A percentile compares a stretch with the other conserved stretches of the same genome.
Evolutionary conservation across 2,797 vertebrate genomes (phyloP).

Genomic region (Crax fasciolata): DNA sequence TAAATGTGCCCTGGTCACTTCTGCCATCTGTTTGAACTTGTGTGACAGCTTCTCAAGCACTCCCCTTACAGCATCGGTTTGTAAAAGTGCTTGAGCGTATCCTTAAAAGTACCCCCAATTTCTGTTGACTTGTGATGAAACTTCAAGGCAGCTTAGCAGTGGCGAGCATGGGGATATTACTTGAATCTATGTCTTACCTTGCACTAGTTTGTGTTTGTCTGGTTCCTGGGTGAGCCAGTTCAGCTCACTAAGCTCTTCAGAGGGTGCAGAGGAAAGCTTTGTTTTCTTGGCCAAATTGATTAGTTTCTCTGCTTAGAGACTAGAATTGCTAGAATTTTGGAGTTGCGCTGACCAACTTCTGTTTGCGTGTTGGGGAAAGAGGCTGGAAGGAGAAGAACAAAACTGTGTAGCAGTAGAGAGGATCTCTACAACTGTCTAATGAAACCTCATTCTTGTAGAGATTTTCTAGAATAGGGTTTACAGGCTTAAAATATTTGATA

Average conservation of each 20-base stretch:
- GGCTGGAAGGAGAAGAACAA: background rate
- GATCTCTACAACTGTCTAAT: background rate
- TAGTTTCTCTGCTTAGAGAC: background rate
- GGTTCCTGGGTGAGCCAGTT: background rate
- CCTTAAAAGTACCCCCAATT: background rate
- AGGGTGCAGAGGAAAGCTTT: background rate
- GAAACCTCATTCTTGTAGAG: background rate
- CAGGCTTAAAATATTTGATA: background rate
- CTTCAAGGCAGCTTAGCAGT: background rate
- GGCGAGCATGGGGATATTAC: fast-evolving
- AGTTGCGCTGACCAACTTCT: background rate
- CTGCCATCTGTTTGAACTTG: constrained; percentile 76
- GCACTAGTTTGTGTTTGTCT: background rate
- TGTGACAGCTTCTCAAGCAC: background rate
- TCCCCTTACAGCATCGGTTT: background rate
- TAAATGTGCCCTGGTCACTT: constrained; percentile 33
- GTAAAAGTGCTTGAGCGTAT: background rate
- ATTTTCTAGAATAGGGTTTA: background rate
- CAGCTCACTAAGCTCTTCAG: background rate
- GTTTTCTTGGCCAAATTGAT: background rate
- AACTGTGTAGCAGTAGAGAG: background rate
- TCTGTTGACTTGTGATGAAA: background rate
- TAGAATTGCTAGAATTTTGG: background rate
- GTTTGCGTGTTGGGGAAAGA: background rate
- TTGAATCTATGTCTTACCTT: background rate